Evolutionary conservation across 1,140 invertebrate species (phyloP).

Genomic region (Aphelenchoides fujianensis): DNA sequence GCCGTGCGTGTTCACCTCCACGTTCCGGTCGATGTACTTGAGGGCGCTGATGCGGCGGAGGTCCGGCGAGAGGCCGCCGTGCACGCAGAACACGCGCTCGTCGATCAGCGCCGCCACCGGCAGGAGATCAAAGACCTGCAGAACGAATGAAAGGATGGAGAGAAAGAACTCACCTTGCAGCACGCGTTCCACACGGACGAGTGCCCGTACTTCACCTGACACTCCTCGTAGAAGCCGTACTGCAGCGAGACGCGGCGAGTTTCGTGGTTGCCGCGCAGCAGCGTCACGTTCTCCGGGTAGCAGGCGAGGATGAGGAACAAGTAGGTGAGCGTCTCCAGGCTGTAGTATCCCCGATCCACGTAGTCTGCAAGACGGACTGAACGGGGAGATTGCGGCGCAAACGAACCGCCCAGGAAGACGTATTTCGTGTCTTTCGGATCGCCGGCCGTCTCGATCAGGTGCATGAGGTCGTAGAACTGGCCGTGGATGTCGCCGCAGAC

Average conservation of each 20-base stretch:
- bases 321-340: constrained; percentile 95
- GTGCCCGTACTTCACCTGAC: constrained; percentile 59
- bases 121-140: constrained; percentile 58
- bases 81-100: constrained; percentile 40
- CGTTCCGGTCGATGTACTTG: constrained; percentile 43
- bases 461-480: constrained; percentile 91
- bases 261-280: constrained; percentile 94
- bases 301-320: constrained; percentile 92
- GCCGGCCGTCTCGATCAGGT: constrained; percentile 96
- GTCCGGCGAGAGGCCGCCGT: constrained; percentile 56
- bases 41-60: constrained; percentile 51
- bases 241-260: constrained; percentile 88
- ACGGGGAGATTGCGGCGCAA: constrained; percentile 17
- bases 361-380: constrained; percentile 70
- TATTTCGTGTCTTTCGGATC: constrained; percentile 67
- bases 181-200: constrained; percentile 60
- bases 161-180: constrained; percentile 42
- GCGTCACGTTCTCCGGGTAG: constrained; percentile 95
- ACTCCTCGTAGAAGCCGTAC: constrained; percentile 64
- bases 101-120: constrained; percentile 59
- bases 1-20: constrained; percentile 56
- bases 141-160: constrained; percentile 8
- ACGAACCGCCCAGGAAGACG: constrained; percentile 51
- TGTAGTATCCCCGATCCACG: constrained; percentile 97
- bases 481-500: constrained; percentile 60